Base-by-base conservation (phyloP, 1,140 invertebrate species). In the Spodoptera litura region DNA sequence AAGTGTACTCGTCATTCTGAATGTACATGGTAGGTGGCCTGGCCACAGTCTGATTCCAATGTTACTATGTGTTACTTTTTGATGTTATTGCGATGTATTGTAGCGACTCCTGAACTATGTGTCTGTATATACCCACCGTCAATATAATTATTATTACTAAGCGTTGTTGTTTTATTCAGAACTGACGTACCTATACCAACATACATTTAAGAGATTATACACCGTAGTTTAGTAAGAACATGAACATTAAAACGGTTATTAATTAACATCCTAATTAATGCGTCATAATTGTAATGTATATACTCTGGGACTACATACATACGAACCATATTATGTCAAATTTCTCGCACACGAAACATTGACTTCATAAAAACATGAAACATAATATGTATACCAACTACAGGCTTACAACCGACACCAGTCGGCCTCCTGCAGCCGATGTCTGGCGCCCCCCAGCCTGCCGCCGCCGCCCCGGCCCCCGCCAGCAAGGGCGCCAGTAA, bases 341-440 rank as follows among this genome's bases (percentile, higher is more conserved):
- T 31, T 31, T 31, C 31, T 31, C 31, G 31, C 31, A 44, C 38
- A 44, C 38, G 0, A 44, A 8, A 4, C 38, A 44, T 11, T 49
- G 20, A 25, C 20, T 10, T 51, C 9, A 52, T 5, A 70, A 31
- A 10, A 49, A 70, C 4, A 35, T 56, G 38, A 59, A 49, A 44
- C 12, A 38, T 13, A 72, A 11, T 59, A 59, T 59, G 27, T 20
- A 72, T 8, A 38, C n/a, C 27, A 53, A 71, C 15, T 56, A 75
- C 88, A 93, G 90, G 89, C 82, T 82, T 91, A 25, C 87, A 88
- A 78, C 89, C 92, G 13, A 89, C 87, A 0, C 85, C 89, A 4
- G 86, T 88, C 52, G 93, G 94, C 78, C 89, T 95, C 15, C 88
- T 96, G 52, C 95, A 95, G 72, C 95, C 95, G 64, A 88, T 90